phyloP scores from a whole-genome alignment of 2,888 invertebrate genomes.

The Ryuthela nishihirai region DNA sequence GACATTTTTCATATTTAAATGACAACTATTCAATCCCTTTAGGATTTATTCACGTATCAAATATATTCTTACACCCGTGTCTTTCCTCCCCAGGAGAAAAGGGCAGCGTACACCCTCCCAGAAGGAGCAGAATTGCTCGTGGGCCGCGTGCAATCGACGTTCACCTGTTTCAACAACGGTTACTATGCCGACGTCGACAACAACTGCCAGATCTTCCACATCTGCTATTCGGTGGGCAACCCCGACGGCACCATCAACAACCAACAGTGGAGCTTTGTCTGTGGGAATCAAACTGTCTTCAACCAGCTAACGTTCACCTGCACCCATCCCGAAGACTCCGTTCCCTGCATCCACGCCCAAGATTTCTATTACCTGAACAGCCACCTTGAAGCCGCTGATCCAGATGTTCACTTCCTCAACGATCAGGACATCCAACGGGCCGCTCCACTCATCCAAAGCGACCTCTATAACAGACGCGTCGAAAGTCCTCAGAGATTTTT shows the following conservation, averaged over 20 bases:
- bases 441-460: conserved; percentile 23
- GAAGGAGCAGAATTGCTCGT: conserved; percentile 45
- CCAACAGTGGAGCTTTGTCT: conserved; percentile 40
- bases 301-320: conserved; percentile 44
- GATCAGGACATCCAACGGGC: conserved; percentile 31
- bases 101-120: conserved; percentile 17
- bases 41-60: no score
- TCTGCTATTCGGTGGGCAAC: conserved; percentile 35
- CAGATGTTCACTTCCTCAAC: conserved; percentile 31
- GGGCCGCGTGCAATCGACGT: conserved; percentile 45
- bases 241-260: conserved; percentile 15
- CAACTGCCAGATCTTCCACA: conserved; percentile 41
- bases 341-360: conserved; percentile 42
- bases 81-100: not conserved
- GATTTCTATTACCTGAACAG: conserved; percentile 43
- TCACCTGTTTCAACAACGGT: conserved; percentile 45
- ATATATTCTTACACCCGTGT: no score
- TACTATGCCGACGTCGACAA: conserved; percentile 42
- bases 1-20: no score
- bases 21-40: no score
- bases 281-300: conserved; percentile 42
- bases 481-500: conserved; percentile 15
- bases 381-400: conserved; percentile 41
- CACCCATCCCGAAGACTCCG: conserved; percentile 40
- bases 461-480: conserved; percentile 12